phyloP scores from a whole-genome alignment of 1,140 invertebrate genomes.

The Schlechtendalia chinensis region DNA sequence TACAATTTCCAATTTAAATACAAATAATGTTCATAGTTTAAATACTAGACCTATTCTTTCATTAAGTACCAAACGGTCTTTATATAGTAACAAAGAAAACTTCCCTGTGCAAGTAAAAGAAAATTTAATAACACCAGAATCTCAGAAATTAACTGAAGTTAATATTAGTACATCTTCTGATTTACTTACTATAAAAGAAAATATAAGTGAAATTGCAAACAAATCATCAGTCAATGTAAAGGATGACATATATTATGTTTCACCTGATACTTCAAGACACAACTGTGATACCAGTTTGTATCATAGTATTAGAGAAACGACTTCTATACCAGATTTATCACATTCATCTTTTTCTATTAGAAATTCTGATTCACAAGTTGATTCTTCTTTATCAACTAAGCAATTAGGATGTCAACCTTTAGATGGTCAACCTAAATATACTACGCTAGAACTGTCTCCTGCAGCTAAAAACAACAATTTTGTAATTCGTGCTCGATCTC shows the following conservation, averaged over 20 bases:
- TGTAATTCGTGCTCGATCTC: constrained; percentile 38
- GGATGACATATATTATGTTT: constrained; percentile 30
- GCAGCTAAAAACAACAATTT: constrained; percentile 34
- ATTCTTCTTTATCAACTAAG: constrained; percentile 22
- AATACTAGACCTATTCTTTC: constrained; percentile 5
- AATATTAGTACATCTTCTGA: neutral
- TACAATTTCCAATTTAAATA: neutral
- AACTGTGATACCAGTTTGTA: constrained; percentile 44
- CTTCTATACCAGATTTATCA: constrained; percentile 8
- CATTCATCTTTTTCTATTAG: constrained; percentile 4
- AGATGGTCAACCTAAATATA: neutral
- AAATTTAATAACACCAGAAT: neutral
- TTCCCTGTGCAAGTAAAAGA: constrained; percentile 2
- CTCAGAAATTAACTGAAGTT: neutral
- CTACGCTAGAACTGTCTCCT: constrained; percentile 23
- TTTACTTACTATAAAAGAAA: constrained; percentile 5
- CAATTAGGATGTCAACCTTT: constrained; percentile 10
- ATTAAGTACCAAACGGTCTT: constrained; percentile 14
- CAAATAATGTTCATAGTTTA: neutral
- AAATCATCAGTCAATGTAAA: neutral
- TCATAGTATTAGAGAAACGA: constrained; percentile 45
- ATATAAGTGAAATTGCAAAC: neutral
- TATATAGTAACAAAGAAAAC: constrained; percentile 42
- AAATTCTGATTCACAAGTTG: neutral
- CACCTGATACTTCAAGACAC: constrained; percentile 37